Evolutionary conservation across 2,113 vertebrate genomes (phyloP).

Genomic region (Poeciliopsis retropinna): DNA sequence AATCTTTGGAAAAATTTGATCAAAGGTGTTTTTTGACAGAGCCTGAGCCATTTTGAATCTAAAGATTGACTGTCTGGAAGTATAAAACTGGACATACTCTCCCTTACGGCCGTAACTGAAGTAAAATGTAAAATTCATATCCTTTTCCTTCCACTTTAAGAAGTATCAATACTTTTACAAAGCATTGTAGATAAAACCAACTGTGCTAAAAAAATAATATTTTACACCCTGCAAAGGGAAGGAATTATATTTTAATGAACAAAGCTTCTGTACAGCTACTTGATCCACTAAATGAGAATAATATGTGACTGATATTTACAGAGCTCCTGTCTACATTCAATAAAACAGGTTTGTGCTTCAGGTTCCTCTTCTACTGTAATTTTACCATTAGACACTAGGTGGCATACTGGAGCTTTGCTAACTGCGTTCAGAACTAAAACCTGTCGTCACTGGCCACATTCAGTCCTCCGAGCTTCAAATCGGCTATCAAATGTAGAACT

Average conservation of each 20-base stretch:
- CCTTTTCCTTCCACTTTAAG: background rate
- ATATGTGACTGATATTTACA: conserved; percentile 41
- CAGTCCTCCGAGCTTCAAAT: background rate
- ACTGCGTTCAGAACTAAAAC: background rate
- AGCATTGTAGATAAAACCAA: background rate
- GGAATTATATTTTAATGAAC: conserved; percentile 28
- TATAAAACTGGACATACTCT: background rate
- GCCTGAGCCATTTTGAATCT: background rate
- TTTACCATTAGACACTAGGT: conserved; percentile 35
- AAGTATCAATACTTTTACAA: background rate
- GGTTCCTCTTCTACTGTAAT: conserved; percentile 10
- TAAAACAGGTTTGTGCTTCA: conserved; percentile 5
- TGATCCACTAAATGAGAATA: conserved; percentile 27
- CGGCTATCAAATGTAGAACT: conserved; percentile 85
- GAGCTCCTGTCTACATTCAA: conserved; percentile 27
- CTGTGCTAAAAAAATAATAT: background rate
- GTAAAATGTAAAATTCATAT: background rate
- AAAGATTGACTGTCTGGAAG: background rate
- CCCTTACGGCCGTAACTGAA: background rate
- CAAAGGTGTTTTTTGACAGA: too few species aligned
- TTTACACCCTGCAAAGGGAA: background rate
- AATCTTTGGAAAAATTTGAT: too few species aligned
- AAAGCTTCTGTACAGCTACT: conserved; percentile 23
- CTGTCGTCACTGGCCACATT: background rate
- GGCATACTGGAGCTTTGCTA: conserved; percentile 27